Evolutionary conservation across 2,113 vertebrate genomes (phyloP), one percentile per base, ranked within the genome.

Genomic region (Carettochelys insculpta): DNA sequence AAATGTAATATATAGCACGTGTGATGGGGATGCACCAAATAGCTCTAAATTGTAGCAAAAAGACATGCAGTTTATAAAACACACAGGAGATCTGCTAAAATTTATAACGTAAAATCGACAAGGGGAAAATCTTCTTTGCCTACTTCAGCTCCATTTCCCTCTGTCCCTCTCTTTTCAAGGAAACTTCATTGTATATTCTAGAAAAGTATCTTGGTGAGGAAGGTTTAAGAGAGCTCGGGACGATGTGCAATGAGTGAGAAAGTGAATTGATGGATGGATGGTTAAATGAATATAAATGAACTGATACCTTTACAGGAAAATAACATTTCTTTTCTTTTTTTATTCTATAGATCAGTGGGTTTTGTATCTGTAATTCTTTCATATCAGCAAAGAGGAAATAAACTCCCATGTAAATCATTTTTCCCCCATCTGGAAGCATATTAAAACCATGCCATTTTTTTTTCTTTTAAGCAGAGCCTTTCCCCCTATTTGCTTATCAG

Each of bases 321-420:
- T 98, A 98, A 98, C 98, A 97, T 98, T 98, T 98, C 96, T 97
- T 97, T 98, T 98, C 97, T 98, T 97, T 98, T 98, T 98, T 98
- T 98, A 98, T 98, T 98, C 97, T 98, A 98, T 98, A 98, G 98
- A 98, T 98, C 98, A 98, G 97, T 98, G 97, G 97, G 97, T 98
- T 98, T 98, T 98, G 97, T 98, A 98, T 98, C 97, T 97, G 97
- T 98, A 96, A 97, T 98, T 98, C 97, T 98, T 98, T 98, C 98
- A 94, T 98, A 97, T 98, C 98, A 98, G 98, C 98, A 98, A 97
- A 98, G 98, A 98, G 97, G 97, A 98, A 98, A 98, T 98, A 98
- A 98, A 98, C 98, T 98, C 98, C 98, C 98, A 98, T 99, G 98
- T 99, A 98, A 99, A 99, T 99, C 98, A 98, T 98, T 98, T 98